Conservation (phyloP, 2,797 vertebrate genomes). For the Urophycis tenuis region DNA sequence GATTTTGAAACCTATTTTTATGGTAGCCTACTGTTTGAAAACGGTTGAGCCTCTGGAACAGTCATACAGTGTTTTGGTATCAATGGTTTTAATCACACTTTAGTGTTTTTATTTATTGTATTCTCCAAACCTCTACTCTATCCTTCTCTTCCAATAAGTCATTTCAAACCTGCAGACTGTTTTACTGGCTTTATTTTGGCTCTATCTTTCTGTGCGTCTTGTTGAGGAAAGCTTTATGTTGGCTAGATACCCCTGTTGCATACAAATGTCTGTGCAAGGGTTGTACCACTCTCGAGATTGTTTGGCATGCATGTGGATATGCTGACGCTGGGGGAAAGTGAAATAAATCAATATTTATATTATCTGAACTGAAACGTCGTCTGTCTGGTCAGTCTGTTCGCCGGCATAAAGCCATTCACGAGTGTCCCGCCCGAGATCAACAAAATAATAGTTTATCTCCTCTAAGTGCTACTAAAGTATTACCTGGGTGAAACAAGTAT, state of each 20-base stretch:
- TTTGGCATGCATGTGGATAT: constrained; percentile 67
- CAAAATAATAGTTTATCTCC: background rate
- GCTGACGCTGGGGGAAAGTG: constrained; percentile 47
- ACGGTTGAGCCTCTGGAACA: constrained; percentile 26
- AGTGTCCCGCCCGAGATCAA: background rate
- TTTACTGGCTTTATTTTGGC: constrained; percentile 11
- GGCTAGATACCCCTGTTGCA: constrained; percentile 30
- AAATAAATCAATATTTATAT: constrained; percentile 74
- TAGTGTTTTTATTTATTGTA: constrained; percentile 31
- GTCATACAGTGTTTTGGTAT: background rate
- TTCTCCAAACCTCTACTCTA: constrained; percentile 19
- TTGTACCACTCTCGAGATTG: constrained; percentile 44
- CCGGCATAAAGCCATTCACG: background rate
- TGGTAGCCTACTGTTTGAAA: constrained; percentile 27
- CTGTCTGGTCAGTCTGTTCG: constrained; percentile 2
- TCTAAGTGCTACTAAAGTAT: background rate
- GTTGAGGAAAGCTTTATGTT: constrained; percentile 22
- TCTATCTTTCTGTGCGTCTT: constrained; percentile 11
- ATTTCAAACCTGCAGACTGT: background rate
- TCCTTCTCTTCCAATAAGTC: constrained; percentile 3
- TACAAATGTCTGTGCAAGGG: constrained; percentile 34
- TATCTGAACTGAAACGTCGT: constrained; percentile 41
- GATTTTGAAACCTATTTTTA: constrained; percentile 30
- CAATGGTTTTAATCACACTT: constrained; percentile 9
- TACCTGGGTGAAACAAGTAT: too few species aligned